Conservation (phyloP, 2,888 invertebrate species). For the Chironomus tentans region DNA sequence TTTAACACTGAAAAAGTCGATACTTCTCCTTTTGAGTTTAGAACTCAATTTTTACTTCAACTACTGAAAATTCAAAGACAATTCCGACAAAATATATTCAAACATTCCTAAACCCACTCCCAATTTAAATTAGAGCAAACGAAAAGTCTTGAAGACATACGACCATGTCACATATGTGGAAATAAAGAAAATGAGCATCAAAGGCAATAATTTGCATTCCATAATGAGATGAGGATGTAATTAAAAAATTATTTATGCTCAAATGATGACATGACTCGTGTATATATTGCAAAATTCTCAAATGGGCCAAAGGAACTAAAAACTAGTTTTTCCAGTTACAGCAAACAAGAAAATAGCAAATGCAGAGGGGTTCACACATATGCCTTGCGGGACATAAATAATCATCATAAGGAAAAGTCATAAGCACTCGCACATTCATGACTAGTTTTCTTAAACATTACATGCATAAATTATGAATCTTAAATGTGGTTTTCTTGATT, state of each 20-base stretch:
- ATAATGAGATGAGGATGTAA: slow-evolving; percentile 8
- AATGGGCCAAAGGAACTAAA: neutral
- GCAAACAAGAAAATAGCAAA: neutral
- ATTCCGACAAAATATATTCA: neutral
- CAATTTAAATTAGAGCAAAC: too few relatives aligned
- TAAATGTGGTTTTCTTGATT: neutral
- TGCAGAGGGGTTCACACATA: neutral
- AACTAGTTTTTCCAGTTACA: slow-evolving; percentile 13
- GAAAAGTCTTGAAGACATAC: neutral
- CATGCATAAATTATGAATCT: slow-evolving; percentile 1
- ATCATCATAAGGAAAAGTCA: slow-evolving; percentile 11
- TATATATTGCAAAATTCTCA: neutral
- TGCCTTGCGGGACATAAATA: slow-evolving; percentile 21
- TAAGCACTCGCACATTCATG: neutral
- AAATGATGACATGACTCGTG: neutral
- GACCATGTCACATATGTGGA: neutral
- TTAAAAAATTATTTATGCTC: slow-evolving; percentile 22
- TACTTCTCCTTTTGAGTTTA: neutral
- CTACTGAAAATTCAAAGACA: neutral
- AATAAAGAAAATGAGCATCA: slow-evolving; percentile 11
- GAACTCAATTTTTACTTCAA: neutral
- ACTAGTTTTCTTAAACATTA: neutral
- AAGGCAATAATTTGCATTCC: slow-evolving; percentile 24
- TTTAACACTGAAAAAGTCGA: too few relatives aligned
- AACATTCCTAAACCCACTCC: neutral